A percentile compares a stretch with the other conserved stretches of the same genome.
Evolutionary conservation across 2,797 vertebrate genomes (phyloP).

Genomic region (Lagodon rhomboides): DNA sequence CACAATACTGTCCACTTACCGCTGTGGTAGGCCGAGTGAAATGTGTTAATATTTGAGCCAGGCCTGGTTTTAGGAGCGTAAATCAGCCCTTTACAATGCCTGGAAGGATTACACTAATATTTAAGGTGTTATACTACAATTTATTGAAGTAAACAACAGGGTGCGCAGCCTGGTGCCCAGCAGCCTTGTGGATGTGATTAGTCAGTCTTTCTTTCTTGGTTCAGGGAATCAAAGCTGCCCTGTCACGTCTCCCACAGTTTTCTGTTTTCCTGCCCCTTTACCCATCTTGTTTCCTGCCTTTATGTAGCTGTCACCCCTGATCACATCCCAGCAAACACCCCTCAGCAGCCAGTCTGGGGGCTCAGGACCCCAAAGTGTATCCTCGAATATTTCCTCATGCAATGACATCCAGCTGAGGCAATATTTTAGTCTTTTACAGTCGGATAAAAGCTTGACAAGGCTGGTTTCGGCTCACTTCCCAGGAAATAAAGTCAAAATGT

Average conservation of each 20-base stretch:
- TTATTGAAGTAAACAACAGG: no score
- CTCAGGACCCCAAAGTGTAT: constrained; percentile 15
- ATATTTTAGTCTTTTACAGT: neutral
- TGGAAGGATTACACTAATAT: constrained; percentile 4
- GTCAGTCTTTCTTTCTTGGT: constrained; percentile 17
- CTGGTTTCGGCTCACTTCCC: neutral
- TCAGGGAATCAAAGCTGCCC: constrained; percentile 23
- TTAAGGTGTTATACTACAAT: neutral
- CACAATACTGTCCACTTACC: constrained; percentile 26
- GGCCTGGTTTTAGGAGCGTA: neutral
- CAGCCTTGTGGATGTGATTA: constrained; percentile 30
- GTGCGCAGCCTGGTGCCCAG: neutral
- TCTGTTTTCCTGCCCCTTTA: constrained; percentile 22
- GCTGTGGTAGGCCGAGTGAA: constrained; percentile 13
- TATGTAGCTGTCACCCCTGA: constrained; percentile 13
- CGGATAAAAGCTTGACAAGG: neutral
- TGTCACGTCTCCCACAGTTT: constrained; percentile 44
- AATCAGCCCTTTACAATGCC: neutral
- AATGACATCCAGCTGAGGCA: neutral
- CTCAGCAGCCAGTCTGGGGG: constrained; percentile 4
- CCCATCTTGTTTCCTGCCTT: constrained; percentile 49
- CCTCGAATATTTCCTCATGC: constrained; percentile 1
- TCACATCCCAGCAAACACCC: constrained; percentile 23
- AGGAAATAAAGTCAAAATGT: neutral
- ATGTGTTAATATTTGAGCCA: constrained; percentile 15